Evolutionary conservation across 2,888 invertebrate genomes (phyloP), one percentile per base, ranked within the genome.

Genomic region (Drepana falcataria): DNA sequence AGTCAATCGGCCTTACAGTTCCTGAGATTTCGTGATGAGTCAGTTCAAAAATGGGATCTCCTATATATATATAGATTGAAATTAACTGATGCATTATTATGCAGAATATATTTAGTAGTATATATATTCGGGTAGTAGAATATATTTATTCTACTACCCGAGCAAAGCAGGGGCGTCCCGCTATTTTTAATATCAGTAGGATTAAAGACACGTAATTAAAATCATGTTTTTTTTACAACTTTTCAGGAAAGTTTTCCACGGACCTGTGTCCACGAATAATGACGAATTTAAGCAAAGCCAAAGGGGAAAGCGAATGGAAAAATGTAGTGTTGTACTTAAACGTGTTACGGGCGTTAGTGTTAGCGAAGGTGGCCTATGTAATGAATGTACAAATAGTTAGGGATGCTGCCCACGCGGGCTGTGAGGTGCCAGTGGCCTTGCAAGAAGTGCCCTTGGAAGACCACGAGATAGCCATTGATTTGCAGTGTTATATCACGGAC

Each of bases 401-500:
- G 68, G 84, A 90, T 48, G 66, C 74, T 57, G 79, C 75, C 61
- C 60, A 77, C 34, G 76, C 55, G 53, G 68, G 77, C 86, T 88
- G 88, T 87, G 90, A 90, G 87, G 86, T 79, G 59, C 77, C 69
- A 34, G 63, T 83, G 59, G 83, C 79, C 67, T 74, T 88, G 68
- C 83, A 86, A 76, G 87, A 90, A 37, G 76, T 89, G 35, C 77
- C 82, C 35, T 68, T 89, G 59, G 77, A 80, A 44, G 85, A 82
- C 9, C 77, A 77, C 37, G 76, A 82, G 35, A 65, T 60, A 59
- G 87, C 85, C 71, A 72, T 89, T 58, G 90, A 91, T 79, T 92
- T 96, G 52, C 92, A 92, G 66, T 92, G 94, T 65, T 95, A 96
- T 65, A 59, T 87, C 55, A 78, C 64, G 67, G 93, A 93, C 53